Percentiles rank a stretch among this genome's conserved stretches.
Evolutionary conservation across 2,113 vertebrate genomes (phyloP).

Genomic region (Heloderma charlesbogerti): DNA sequence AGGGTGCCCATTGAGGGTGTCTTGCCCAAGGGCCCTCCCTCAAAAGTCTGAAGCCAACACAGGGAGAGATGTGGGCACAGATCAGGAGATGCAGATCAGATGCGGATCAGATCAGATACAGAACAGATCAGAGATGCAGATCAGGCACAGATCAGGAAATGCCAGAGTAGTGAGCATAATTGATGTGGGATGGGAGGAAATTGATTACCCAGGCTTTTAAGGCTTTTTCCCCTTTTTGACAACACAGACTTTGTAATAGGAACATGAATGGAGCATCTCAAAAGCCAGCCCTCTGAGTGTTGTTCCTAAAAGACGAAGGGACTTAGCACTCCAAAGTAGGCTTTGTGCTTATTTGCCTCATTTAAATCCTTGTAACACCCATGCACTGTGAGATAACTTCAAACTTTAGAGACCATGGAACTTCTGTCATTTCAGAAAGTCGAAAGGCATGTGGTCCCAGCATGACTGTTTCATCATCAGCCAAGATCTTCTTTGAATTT

Average conservation of each 20-base stretch:
- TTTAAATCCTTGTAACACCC: slow-evolving; percentile 18
- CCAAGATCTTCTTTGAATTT: slow-evolving; percentile 2
- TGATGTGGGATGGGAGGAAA: background rate
- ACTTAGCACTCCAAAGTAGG: background rate
- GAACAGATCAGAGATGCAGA: too few relatives aligned
- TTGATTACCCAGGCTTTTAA: background rate
- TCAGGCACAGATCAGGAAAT: background rate
- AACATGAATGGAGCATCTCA: background rate
- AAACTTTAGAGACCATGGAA: background rate
- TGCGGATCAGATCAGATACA: too few relatives aligned
- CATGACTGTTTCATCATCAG: slow-evolving; percentile 25
- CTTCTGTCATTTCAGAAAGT: slow-evolving; percentile 12
- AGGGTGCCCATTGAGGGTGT: too few relatives aligned
- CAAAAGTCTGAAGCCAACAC: too few relatives aligned
- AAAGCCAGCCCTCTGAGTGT: background rate
- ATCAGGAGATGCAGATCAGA: background rate
- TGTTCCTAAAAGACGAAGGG: background rate
- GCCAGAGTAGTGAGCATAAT: background rate
- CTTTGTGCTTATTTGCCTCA: background rate
- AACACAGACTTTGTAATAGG: background rate
- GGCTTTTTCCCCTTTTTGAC: background rate
- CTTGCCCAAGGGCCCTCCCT: too few relatives aligned
- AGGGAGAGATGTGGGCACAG: background rate
- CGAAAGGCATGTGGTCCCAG: background rate
- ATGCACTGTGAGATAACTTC: background rate